Percentiles rank a stretch among this genome's conserved stretches.
These are phyloP conservation scores for Liodrosophila aerea DNA, from an alignment of 2,888 invertebrate genomes.

Conservation along the genomic window DNA sequence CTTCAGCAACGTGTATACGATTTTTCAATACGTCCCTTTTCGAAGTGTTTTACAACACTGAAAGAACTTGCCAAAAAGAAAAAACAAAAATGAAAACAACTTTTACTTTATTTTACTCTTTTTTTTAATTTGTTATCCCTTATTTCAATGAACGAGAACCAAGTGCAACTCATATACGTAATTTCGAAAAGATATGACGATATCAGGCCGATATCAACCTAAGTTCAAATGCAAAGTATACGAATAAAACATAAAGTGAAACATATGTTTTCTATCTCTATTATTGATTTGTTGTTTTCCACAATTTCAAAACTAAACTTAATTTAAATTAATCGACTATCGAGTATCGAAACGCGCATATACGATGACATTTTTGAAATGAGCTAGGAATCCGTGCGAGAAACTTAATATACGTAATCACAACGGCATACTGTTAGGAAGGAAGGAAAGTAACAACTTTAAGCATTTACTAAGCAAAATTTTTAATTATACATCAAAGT, in stretches of 20 bases:
- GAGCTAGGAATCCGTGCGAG: conserved; percentile 61
- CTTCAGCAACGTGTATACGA: conserved; percentile 71
- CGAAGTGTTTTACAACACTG: conserved; percentile 63
- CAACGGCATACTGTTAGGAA: conserved; percentile 44
- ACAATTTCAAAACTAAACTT: conserved; percentile 59
- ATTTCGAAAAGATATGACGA: conserved; percentile 55
- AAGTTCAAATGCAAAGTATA: conserved; percentile 83
- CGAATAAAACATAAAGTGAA: conserved; percentile 77
- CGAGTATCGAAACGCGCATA: conserved; percentile 75
- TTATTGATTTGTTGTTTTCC: conserved; percentile 69
- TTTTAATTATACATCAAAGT: conserved; percentile 41
- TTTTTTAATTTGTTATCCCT: conserved; percentile 23
- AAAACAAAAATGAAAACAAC: conserved; percentile 33
- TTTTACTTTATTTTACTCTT: conserved; percentile 22
- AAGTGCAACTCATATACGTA: conserved; percentile 75
- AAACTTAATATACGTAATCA: conserved; percentile 67
- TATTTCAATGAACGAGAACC: conserved; percentile 41
- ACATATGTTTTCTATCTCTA: conserved; percentile 57
- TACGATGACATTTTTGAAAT: conserved; percentile 79
- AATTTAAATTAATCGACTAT: conserved; percentile 73
- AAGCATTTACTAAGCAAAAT: conserved; percentile 69
- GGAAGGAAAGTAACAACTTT: conserved; percentile 55
- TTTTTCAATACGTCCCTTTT: conserved; percentile 76
- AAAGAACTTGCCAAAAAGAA: conserved; percentile 68
- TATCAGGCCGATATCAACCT: conserved; percentile 75